phyloP scores from a whole-genome alignment of 1,140 invertebrate genomes.

The Drosophila ficusphila region DNA sequence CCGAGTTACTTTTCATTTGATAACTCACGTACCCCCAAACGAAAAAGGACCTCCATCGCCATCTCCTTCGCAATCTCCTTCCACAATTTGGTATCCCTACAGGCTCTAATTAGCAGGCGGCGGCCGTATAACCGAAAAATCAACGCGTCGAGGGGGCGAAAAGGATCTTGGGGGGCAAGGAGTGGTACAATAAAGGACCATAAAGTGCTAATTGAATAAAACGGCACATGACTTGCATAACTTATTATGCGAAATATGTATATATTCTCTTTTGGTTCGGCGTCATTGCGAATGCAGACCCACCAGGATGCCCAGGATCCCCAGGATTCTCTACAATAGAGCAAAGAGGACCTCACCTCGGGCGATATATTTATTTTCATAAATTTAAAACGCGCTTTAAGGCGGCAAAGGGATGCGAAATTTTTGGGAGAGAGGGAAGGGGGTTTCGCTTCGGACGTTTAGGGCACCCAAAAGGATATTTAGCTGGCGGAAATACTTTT shows the following conservation, averaged over 20 bases:
- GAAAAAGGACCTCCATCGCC: neutral
- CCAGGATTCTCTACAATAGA: slow-evolving; percentile 14
- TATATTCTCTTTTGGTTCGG: slow-evolving; percentile 9
- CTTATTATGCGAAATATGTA: slow-evolving; percentile 65
- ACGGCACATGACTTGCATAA: slow-evolving; percentile 82
- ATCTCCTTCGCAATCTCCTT: slow-evolving; percentile 27
- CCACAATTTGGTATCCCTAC: slow-evolving; percentile 18
- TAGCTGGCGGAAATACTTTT: slow-evolving; percentile 82
- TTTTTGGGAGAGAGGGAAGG: neutral
- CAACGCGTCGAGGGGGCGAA: slow-evolving; percentile 55
- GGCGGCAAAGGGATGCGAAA: slow-evolving; percentile 8
- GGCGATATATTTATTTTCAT: slow-evolving; percentile 78
- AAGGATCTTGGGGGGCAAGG: slow-evolving; percentile 11
- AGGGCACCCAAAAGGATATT: slow-evolving; percentile 79
- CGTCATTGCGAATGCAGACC: slow-evolving; percentile 57
- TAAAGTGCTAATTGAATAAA: slow-evolving; percentile 83
- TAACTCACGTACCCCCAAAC: slow-evolving; percentile 73
- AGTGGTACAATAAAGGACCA: slow-evolving; percentile 74
- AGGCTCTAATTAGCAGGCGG: slow-evolving; percentile 76
- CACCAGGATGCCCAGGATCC: slow-evolving; percentile 8
- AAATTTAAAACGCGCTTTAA: slow-evolving; percentile 78
- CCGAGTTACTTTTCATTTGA: slow-evolving; percentile 80
- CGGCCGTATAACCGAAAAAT: slow-evolving; percentile 82
- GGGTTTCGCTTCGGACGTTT: slow-evolving; percentile 56
- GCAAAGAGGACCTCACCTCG: slow-evolving; percentile 51